phyloP scores from a whole-genome alignment of 2,113 vertebrate species.

The Paralichthys olivaceus region DNA sequence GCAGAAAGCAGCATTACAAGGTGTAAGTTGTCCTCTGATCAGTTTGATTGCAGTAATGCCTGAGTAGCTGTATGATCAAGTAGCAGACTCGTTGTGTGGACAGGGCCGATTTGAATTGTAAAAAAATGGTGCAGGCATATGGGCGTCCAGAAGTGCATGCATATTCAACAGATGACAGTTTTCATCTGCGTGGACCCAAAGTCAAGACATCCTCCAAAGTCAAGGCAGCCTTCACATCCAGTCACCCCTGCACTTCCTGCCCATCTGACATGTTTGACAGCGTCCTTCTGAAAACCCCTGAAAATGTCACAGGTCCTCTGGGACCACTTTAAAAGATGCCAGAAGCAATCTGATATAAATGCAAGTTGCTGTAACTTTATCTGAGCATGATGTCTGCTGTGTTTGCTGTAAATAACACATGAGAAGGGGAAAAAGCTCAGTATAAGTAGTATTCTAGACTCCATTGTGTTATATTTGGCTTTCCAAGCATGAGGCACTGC shows the following conservation, averaged over 20 bases:
- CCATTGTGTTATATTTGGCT: background rate
- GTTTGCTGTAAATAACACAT: background rate
- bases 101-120: conserved; percentile 80
- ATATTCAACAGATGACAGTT: conserved; percentile 76
- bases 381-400: background rate
- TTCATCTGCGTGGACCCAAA: conserved; percentile 54
- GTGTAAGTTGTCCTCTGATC: background rate
- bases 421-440: background rate
- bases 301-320: background rate
- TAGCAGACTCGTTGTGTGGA: conserved; percentile 15
- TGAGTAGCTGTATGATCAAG: background rate
- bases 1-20: background rate
- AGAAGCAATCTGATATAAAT: background rate
- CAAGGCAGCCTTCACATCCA: conserved; percentile 36
- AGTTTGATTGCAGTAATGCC: conserved; percentile 3
- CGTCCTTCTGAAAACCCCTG: conserved; percentile 26
- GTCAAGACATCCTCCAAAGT: conserved; percentile 56
- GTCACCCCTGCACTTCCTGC: conserved; percentile 26
- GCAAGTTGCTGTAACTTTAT: background rate
- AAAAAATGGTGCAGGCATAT: conserved; percentile 63
- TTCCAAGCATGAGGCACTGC: background rate
- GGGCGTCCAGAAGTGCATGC: conserved; percentile 79
- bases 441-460: background rate
- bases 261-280: background rate
- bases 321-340: background rate